A percentile compares a stretch with the other conserved stretches of the same genome.
Conservation (phyloP, 2,888 invertebrate genomes). For the Callimorpha dominula region DNA sequence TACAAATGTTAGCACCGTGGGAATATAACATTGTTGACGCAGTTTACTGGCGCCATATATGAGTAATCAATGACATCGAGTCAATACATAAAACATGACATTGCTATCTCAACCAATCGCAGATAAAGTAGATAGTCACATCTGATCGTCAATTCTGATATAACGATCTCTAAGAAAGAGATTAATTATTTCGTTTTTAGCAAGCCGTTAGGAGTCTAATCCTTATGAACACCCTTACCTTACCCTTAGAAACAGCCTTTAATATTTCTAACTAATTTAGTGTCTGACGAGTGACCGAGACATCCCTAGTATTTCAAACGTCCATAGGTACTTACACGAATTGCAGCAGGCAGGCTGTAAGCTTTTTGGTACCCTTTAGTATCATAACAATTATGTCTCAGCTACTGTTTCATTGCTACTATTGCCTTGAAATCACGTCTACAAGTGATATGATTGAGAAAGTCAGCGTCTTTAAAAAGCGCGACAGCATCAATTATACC, state of each 20-base stretch:
- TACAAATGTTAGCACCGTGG: constrained; percentile 7
- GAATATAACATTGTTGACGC: constrained; percentile 3
- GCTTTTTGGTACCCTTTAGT: too few relatives aligned
- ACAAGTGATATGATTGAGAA: too few relatives aligned
- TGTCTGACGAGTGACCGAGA: too few relatives aligned
- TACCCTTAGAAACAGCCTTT: not conserved
- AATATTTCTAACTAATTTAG: not conserved
- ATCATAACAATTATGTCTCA: too few relatives aligned
- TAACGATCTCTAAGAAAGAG: not conserved
- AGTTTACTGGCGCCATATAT: constrained; percentile 12
- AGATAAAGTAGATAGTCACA: not conserved
- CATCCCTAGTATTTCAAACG: not conserved
- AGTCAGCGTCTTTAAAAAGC: too few relatives aligned
- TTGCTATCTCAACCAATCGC: constrained; percentile 11
- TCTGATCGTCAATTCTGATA: not conserved
- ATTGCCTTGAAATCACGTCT: too few relatives aligned
- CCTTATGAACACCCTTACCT: too few relatives aligned
- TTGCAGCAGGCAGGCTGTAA: too few relatives aligned
- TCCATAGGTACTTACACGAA: not conserved
- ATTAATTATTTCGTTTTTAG: not conserved
- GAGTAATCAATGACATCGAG: constrained; percentile 13
- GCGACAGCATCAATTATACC: too few relatives aligned
- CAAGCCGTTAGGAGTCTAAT: not conserved
- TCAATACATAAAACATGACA: constrained; percentile 14
- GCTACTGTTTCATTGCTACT: too few relatives aligned